phyloP scores from a whole-genome alignment of 2,113 vertebrate species.

The Myotis lucifugus region DNA sequence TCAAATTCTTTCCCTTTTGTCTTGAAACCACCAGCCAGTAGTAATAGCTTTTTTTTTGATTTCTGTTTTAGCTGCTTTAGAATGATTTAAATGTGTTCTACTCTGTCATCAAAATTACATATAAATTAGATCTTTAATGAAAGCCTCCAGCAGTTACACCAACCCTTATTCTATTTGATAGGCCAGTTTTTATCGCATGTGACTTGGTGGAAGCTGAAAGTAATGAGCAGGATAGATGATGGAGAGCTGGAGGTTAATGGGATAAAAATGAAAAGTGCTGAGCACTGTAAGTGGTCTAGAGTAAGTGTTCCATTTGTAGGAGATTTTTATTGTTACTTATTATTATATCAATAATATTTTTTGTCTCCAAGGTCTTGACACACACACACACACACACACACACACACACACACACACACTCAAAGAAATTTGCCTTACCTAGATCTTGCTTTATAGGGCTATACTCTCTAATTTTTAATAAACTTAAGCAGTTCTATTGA shows the following conservation, averaged over 20 bases:
- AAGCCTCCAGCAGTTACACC: background rate
- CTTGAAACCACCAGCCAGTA: background rate
- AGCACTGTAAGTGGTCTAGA: background rate
- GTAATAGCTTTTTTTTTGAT: background rate
- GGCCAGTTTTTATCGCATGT: background rate
- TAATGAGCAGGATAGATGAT: background rate
- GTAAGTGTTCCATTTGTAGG: background rate
- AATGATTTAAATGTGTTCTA: slow-evolving; percentile 2
- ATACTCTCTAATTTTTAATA: background rate
- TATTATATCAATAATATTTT: background rate
- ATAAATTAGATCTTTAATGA: background rate
- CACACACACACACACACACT: background rate
- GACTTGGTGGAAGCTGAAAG: background rate
- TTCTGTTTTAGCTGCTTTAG: background rate
- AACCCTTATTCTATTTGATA: background rate
- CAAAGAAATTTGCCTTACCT: background rate
- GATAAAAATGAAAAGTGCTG: background rate
- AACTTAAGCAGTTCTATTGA: background rate
- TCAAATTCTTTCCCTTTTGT: slow-evolving; percentile 24
- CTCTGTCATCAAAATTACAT: background rate
- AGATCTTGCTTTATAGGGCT: background rate
- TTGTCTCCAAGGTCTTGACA: background rate
- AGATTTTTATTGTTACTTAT: background rate
- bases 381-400: background rate
- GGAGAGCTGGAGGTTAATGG: background rate